Evolutionary conservation across 30 jellyfish, hydroid and myxozoan species (phyloP), one percentile per base, ranked within the genome.

Genomic region (Aurelia coerulea): DNA sequence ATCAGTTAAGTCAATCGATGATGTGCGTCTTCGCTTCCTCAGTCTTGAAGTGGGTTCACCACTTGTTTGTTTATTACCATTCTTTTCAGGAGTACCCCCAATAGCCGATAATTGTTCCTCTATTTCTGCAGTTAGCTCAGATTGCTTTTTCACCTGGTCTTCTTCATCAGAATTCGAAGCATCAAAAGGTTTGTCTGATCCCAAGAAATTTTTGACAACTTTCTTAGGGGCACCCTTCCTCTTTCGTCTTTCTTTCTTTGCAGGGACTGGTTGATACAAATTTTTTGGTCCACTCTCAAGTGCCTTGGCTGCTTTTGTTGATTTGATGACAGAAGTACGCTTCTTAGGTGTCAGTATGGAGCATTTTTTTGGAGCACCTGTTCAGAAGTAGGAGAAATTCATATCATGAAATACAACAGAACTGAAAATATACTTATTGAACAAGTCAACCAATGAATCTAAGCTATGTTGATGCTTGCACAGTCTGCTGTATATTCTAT

Each of bases 221-320:
- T 75, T 64, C 58, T 67, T 79, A n/a, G 89, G 89, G 17, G 89
- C 78, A 62, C 89, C 73, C 60, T 79, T 79, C 34, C 89, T 64
- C 5, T 78, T 62, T 60, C 56, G 13, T 14, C 87, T 60, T 32
- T 60, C 78, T 60, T 41, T 58, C 68, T 17, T 77, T 12, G 29
- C 37, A 41, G 68, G 42, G 1, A 31, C 67, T 16, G 39, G 35
- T 3, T 62, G 42, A 10, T 33, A n/a, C 8, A 10, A 32, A 10
- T 37, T 42, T 19, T 51, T n/a, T n/a, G 74, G 8, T 54, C 33
- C 85, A 59, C 19, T 65, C 1, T 31, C 33, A 60, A 5, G 3
- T 4, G 34, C 19, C 58, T 73, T 59, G 11, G 37, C 53, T 42
- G 69, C 53, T 18, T 39, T 42, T 79, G 80, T 62, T 46, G 59